Evolutionary conservation across 2,113 vertebrate species (phyloP).

Genomic region (Petromus typicus): DNA sequence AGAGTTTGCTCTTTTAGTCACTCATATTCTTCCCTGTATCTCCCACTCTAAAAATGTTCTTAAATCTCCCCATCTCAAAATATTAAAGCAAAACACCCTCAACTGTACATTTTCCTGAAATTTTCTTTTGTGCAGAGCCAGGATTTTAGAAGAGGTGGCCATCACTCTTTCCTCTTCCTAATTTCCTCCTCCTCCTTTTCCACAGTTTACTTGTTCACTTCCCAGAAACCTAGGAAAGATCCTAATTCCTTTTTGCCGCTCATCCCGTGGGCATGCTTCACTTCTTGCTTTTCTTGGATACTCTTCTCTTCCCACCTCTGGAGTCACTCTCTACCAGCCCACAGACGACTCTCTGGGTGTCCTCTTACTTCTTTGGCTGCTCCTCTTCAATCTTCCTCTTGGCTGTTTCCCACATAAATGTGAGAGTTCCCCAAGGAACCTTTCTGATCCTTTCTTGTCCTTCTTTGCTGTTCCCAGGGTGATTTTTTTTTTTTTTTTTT

Average conservation of each 20-base stretch:
- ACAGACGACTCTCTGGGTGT: conserved; percentile 17
- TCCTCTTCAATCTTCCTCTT: neutral
- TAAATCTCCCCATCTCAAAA: neutral
- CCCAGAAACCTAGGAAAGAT: neutral
- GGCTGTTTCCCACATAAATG: neutral
- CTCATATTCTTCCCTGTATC: neutral
- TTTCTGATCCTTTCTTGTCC: neutral
- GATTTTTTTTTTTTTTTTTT: neutral
- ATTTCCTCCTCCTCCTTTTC: neutral
- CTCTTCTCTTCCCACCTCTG: neutral
- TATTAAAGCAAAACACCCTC: neutral
- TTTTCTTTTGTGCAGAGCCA: neutral
- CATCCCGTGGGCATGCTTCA: neutral
- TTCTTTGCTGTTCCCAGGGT: conserved; percentile 40
- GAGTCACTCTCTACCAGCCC: neutral
- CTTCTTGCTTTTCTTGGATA: neutral
- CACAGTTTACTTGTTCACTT: neutral
- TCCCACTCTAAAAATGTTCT: neutral
- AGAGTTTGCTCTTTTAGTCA: neutral
- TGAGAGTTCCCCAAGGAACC: neutral
- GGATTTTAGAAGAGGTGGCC: neutral
- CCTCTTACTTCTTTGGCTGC: neutral
- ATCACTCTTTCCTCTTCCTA: neutral
- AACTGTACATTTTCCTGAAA: neutral
- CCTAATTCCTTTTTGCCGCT: neutral